Evolutionary conservation across 35 echinoderm and acorn worm species (phyloP), one percentile per base, ranked within the genome.

Genomic region (Ophiothrix spiculata): DNA sequence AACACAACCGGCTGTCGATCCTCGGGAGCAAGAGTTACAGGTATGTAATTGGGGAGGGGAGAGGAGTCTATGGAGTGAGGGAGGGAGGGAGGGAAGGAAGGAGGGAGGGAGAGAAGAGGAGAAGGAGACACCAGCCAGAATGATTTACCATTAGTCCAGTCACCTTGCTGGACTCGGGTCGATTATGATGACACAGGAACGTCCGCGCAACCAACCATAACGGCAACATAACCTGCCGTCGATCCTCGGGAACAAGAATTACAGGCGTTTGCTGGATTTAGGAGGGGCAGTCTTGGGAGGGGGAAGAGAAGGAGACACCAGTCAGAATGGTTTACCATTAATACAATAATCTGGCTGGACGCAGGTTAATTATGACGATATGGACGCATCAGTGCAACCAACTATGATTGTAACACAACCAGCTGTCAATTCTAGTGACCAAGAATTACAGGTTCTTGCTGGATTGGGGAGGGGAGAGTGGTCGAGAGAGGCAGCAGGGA

Each of bases 1-100:
- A 56, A 85, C 92, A 12, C 92, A 93, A 64, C 46, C 79, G 33
- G 75, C 87, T 13, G 82, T 93, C 14, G 87, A 89, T 56, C 92
- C 87, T 15, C 86, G 90, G 64, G 92, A 84, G 38, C 82, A 88
- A 86, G 82, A 89, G 32, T 56, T 90, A 75, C 92, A 93, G 92
- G 91, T 93, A 39, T 6, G 77, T 74, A 33, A 16, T 35, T 23
- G 16, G 45, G 75, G n/a, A n/a, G n/a, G n/a, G n/a, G n/a, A n/a
- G n/a, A n/a, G n/a, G n/a, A n/a, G n/a, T n/a, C n/a, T n/a, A n/a
- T n/a, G n/a, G n/a, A n/a, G n/a, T n/a, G n/a, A n/a, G n/a, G n/a
- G n/a, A n/a, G n/a, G n/a, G n/a, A n/a, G n/a, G n/a, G n/a, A n/a
- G n/a, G n/a, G n/a, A n/a, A n/a, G n/a, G n/a, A n/a, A n/a, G n/a